Evolutionary conservation across 2,797 vertebrate genomes (phyloP), one percentile per base, ranked within the genome.

Genomic region (Dromococcyx pavoninus): DNA sequence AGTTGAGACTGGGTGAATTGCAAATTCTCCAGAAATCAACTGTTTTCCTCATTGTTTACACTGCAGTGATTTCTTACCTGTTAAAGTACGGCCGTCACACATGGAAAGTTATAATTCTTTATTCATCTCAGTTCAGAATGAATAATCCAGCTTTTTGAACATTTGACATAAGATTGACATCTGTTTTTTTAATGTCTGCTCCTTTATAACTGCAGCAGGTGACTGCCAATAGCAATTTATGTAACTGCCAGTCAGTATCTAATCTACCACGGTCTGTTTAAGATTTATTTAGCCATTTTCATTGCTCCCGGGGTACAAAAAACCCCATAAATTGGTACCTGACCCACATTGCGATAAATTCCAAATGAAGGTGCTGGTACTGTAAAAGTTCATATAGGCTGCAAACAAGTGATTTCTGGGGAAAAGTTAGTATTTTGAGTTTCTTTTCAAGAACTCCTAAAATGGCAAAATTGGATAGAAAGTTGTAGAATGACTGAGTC

Each of bases 121-220:
- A 64, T 65, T 91, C 81, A 93, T 77, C 82, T 95, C 94, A 86
- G 53, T 73, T 88, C 86, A 51, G 62, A 88, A 50, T 11, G 48
- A 81, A 46, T 35, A 54, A 66, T 72, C 35, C 83, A 81, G 48
- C 18, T 62, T 44, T 86, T 65, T 78, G 66, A 75, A 76, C 0
- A 3, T 57, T 74, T 93, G 66, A 60, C 32, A 4, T 16, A 17
- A 64, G 71, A 67, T 27, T 86, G 91, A 73, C 54, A 39, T 33
- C 67, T 62, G 71, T 48, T 58, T 46, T 46, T 76, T 39, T 56
- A 50, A 22, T 57, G 18, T 56, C 66, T 87, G 91, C 43, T 61
- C 12, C 6, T 17, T 83, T 43, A 4, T 33, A 65, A 27, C 46
- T 58, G 73, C 74, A 66, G 88, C 3, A 21, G 73, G 33, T 75